phyloP scores from a whole-genome alignment of 2,888 invertebrate species.

The Tortricodes alternella region DNA sequence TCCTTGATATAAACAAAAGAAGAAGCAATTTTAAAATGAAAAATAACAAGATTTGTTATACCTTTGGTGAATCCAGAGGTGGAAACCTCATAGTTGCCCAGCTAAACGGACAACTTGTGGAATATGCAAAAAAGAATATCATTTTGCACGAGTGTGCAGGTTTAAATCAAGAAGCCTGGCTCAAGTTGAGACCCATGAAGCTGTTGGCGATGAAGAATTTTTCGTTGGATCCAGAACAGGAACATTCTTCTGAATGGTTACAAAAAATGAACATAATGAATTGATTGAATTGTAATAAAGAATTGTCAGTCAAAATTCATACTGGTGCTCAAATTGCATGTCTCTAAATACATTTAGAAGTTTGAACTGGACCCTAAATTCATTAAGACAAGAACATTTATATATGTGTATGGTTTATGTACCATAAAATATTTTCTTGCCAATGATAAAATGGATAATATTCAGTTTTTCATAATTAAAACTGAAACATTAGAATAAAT shows the following conservation, averaged over 20 bases:
- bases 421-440: neutral
- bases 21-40: too few species aligned
- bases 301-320: neutral
- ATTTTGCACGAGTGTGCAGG: neutral
- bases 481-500: neutral
- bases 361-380: neutral
- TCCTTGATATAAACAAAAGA: too few species aligned
- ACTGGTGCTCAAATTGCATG: neutral
- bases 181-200: neutral
- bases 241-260: neutral
- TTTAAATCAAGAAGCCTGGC: neutral
- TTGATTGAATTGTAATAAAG: too few species aligned
- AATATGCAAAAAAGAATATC: neutral
- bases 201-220: neutral
- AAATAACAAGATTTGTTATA: too few species aligned
- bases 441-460: neutral
- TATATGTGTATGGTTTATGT: neutral
- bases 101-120: neutral
- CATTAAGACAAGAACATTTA: neutral
- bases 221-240: neutral
- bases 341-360: neutral
- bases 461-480: neutral
- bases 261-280: neutral
- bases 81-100: neutral
- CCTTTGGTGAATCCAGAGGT: too few species aligned